Evolutionary conservation across 2,888 invertebrate genomes (phyloP).

Genomic region (Thumatha senex): DNA sequence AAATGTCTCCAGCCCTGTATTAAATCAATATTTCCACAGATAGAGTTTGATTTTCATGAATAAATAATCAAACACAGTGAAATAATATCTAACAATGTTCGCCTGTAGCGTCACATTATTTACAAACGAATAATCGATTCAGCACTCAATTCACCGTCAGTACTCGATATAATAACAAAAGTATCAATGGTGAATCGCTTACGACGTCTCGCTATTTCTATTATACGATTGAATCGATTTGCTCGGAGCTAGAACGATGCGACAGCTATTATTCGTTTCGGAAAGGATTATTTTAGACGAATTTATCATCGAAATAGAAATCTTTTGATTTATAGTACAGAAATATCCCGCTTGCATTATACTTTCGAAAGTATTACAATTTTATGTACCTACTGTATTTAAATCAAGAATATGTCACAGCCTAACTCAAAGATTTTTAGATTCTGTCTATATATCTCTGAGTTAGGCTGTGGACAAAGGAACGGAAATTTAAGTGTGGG

Average conservation of each 20-base stretch:
- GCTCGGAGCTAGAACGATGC: slow-evolving; percentile 51
- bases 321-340: slow-evolving; percentile 29
- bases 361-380: too few relatives aligned
- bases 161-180: slow-evolving; percentile 62
- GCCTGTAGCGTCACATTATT: slow-evolving; percentile 59
- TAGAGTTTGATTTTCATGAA: slow-evolving; percentile 17
- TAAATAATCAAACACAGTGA: slow-evolving; percentile 40
- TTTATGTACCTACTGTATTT: too few relatives aligned
- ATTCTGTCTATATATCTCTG: too few relatives aligned
- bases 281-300: slow-evolving; percentile 42
- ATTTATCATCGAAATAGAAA: slow-evolving; percentile 45
- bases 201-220: slow-evolving; percentile 57
- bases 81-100: slow-evolving; percentile 39
- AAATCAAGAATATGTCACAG: too few relatives aligned
- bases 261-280: slow-evolving; percentile 55
- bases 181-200: slow-evolving; percentile 63
- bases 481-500: too few relatives aligned
- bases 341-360: not conserved
- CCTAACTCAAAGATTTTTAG: too few relatives aligned
- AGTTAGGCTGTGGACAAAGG: too few relatives aligned
- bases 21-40: too few relatives aligned
- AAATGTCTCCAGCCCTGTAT: too few relatives aligned
- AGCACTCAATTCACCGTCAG: slow-evolving; percentile 61
- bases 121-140: slow-evolving; percentile 65
- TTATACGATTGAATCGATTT: slow-evolving; percentile 62